phyloP scores from a whole-genome alignment of 2,797 vertebrate genomes.

The Enteromius afrohamiltoni region DNA sequence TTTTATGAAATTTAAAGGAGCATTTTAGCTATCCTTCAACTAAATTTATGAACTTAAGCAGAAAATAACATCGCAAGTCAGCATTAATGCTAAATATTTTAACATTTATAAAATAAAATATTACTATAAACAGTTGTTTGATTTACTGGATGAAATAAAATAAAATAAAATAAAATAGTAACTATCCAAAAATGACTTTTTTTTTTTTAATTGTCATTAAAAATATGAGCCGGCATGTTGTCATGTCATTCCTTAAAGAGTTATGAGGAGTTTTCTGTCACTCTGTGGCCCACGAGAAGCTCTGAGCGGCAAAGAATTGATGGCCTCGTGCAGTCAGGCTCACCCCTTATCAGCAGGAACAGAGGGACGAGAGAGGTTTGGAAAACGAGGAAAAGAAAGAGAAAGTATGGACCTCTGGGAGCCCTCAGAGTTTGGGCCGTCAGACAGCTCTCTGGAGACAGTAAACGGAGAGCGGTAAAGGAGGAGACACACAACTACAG shows the following conservation, averaged over 20 bases:
- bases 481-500: conserved; percentile 43
- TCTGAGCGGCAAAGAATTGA: conserved; percentile 49
- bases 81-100: background rate
- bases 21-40: background rate
- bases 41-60: background rate
- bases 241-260: background rate
- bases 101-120: no score
- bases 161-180: background rate
- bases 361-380: conserved; percentile 90
- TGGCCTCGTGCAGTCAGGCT: conserved; percentile 70
- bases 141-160: background rate
- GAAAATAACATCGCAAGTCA: background rate
- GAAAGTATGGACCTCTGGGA: conserved; percentile 90
- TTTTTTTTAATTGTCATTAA: background rate
- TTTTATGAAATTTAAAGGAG: conserved; percentile 3
- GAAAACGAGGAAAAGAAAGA: conserved; percentile 90
- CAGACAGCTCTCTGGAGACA: conserved; percentile 86
- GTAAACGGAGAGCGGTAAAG: conserved; percentile 69
- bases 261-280: background rate
- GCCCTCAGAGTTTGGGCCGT: conserved; percentile 83
- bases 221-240: background rate
- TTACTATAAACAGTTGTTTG: no score
- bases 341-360: conserved; percentile 89
- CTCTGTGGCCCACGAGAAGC: background rate
- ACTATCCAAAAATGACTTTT: background rate